These are phyloP conservation scores for Cetoscarus ocellatus DNA, from an alignment of 2,797 vertebrate species.

Conservation along the genomic window DNA sequence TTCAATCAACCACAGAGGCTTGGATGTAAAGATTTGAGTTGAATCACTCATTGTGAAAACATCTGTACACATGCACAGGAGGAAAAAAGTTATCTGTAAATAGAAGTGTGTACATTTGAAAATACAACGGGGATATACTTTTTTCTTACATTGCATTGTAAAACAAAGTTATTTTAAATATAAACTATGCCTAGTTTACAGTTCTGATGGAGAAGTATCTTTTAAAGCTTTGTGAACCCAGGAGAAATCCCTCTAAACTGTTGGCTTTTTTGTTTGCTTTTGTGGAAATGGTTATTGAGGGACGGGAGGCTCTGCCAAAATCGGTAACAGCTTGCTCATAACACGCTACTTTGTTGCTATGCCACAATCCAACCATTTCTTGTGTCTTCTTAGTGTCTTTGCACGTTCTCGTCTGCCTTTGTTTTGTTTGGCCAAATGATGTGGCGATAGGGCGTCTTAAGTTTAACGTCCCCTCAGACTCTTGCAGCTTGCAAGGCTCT, in stretches of 20 bases:
- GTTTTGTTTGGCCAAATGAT: constrained; percentile 60
- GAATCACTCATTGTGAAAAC: constrained; percentile 30
- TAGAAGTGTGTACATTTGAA: constrained; percentile 95
- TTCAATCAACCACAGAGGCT: constrained; percentile 42
- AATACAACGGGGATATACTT: constrained; percentile 87
- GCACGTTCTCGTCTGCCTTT: constrained; percentile 67
- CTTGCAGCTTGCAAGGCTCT: constrained; percentile 6
- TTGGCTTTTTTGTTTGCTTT: constrained; percentile 1
- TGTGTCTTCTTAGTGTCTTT: constrained; percentile 27
- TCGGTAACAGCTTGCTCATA: constrained; percentile 17
- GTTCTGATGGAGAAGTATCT: constrained; percentile 64
- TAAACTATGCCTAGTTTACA: constrained; percentile 88
- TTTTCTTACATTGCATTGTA: constrained; percentile 91
- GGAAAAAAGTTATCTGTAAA: constrained; percentile 88
- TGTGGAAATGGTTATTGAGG: constrained; percentile 18
- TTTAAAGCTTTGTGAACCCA: constrained; percentile 62
- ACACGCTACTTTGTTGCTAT: constrained; percentile 31
- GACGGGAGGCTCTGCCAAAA: constrained; percentile 39
- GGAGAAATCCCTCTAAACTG: constrained; percentile 29
- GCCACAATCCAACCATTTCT: constrained; percentile 30
- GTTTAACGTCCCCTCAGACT: constrained; percentile 23
- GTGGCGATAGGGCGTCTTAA: constrained; percentile 27
- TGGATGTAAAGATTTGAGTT: constrained; percentile 30
- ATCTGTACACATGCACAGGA: constrained; percentile 56
- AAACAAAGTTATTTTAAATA: constrained; percentile 88